These are phyloP conservation scores for Ophonus ardosiacus DNA, from an alignment of 2,888 invertebrate species.

Conservation along the genomic window DNA sequence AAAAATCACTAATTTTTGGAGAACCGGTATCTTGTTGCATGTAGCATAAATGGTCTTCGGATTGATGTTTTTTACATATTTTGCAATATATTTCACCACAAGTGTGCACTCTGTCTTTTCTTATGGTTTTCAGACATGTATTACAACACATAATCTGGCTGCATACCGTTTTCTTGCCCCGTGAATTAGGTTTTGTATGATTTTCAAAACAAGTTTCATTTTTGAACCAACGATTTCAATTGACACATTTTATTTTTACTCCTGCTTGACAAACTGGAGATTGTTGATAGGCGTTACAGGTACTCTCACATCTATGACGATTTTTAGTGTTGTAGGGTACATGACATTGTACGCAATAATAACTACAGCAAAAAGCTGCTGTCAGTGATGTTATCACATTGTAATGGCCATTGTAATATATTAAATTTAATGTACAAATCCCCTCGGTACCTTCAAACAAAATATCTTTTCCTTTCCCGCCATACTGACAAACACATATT, in stretches of 20 bases:
- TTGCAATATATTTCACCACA: conserved; percentile 30
- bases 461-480: conserved; percentile 32
- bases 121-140: conserved; percentile 14
- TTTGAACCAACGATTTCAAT: conserved; percentile 45
- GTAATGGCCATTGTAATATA: conserved; percentile 65
- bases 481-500: conserved; percentile 63
- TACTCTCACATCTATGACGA: conserved; percentile 62
- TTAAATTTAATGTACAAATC: conserved; percentile 60
- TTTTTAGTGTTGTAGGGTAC: conserved; percentile 65
- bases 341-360: conserved; percentile 65
- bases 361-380: conserved; percentile 49
- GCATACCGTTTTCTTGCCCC: background rate
- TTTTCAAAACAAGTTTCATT: conserved; percentile 37
- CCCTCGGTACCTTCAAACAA: conserved; percentile 56
- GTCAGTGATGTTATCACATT: conserved; percentile 65
- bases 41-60: conserved; percentile 7
- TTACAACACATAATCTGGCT: background rate
- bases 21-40: background rate
- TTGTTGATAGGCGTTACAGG: conserved; percentile 57
- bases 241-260: conserved; percentile 1
- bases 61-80: conserved; percentile 7
- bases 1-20: conserved; percentile 43
- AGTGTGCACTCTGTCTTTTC: background rate
- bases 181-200: conserved; percentile 11
- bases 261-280: conserved; percentile 52